Conservation (phyloP, 2,113 vertebrate species). For the Erythrolamprus reginae region DNA sequence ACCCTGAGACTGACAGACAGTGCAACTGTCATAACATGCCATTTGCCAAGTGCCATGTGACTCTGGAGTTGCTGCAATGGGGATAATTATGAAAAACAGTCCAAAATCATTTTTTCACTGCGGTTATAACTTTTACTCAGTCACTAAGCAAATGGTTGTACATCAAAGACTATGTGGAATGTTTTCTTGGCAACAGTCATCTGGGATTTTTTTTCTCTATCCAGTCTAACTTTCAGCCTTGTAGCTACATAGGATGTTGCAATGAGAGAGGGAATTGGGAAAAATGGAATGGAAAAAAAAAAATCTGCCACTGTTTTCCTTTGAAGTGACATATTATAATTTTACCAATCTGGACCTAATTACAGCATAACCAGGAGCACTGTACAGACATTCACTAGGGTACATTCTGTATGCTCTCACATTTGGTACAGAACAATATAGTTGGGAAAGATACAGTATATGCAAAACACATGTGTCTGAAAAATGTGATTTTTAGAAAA, state of each 20-base stretch:
- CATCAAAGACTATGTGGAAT: background rate
- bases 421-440: background rate
- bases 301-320: background rate
- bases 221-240: background rate
- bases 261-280: background rate
- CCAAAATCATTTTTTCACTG: background rate
- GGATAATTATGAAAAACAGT: background rate
- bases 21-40: background rate
- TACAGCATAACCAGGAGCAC: background rate
- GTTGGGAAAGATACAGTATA: background rate
- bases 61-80: background rate
- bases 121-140: background rate
- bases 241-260: background rate
- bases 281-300: background rate
- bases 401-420: background rate
- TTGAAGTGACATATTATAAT: background rate
- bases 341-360: background rate
- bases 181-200: background rate
- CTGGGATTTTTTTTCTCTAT: background rate
- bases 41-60: background rate
- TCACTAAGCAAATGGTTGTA: background rate
- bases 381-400: background rate
- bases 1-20: background rate
- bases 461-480: background rate
- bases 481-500: background rate